These are phyloP conservation scores for Petrocephalus sullivani DNA, from an alignment of 2,797 vertebrate species.

Conservation along the genomic window DNA sequence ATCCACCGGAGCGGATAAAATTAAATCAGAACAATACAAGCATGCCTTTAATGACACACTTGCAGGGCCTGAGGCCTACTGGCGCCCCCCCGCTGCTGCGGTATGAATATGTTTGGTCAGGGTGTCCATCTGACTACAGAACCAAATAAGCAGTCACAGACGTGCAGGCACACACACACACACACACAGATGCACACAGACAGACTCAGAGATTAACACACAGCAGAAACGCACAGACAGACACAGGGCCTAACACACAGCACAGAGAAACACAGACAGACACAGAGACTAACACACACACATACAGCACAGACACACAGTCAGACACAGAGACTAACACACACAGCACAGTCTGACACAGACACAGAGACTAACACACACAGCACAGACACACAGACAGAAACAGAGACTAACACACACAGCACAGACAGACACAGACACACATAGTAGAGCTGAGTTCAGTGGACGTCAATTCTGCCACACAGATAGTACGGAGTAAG, in stretches of 20 bases:
- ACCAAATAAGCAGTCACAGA: background rate
- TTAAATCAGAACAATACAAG: slow-evolving; percentile 1
- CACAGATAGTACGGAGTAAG: background rate
- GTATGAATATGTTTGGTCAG: slow-evolving; percentile 2
- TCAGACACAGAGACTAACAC: background rate
- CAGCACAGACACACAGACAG: too few species aligned
- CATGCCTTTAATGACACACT: slow-evolving; percentile 18
- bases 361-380: background rate
- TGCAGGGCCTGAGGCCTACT: background rate
- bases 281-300: background rate
- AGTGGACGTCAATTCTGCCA: background rate
- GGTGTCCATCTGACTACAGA: background rate
- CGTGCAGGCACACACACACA: background rate
- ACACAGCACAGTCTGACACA: background rate
- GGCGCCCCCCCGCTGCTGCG: background rate
- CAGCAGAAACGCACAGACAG: too few species aligned
- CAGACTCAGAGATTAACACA: too few species aligned
- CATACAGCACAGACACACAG: too few species aligned
- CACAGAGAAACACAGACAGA: background rate
- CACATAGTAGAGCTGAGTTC: background rate
- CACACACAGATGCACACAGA: background rate
- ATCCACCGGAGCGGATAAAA: background rate
- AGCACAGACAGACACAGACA: background rate
- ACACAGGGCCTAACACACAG: background rate
- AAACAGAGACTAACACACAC: background rate